A percentile compares a stretch with the other conserved stretches of the same genome.
Conservation (phyloP, 2,888 invertebrate species). For the Nephrotoma guestfalica region DNA sequence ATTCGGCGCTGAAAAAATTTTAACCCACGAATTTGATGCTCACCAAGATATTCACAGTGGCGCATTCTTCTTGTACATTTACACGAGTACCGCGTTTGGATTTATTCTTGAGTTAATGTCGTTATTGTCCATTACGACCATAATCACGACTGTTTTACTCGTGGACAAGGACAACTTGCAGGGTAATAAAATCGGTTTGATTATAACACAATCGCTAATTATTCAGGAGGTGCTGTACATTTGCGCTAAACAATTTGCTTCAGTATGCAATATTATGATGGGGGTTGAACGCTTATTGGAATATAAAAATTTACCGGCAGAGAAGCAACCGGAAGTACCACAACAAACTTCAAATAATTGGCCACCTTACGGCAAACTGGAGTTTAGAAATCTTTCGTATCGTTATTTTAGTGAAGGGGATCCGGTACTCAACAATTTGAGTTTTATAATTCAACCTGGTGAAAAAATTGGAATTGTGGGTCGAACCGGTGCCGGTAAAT, state of each 20-base stretch:
- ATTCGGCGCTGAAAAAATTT: conserved; percentile 46
- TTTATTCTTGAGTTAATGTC: conserved; percentile 50
- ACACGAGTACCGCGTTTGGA: conserved; percentile 47
- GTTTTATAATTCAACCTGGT: conserved; percentile 34
- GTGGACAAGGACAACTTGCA: conserved; percentile 8
- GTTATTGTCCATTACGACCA: conserved; percentile 42
- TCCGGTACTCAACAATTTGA: conserved; percentile 60
- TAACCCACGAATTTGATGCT: conserved; percentile 44
- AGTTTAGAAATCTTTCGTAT: conserved; percentile 37
- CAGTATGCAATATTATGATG: conserved; percentile 49
- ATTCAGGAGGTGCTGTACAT: conserved; percentile 43
- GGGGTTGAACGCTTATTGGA: conserved; percentile 61
- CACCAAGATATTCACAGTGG: conserved; percentile 50
- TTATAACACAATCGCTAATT: conserved; percentile 37
- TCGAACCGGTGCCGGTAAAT: conserved; percentile 57
- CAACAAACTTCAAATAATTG: conserved; percentile 23
- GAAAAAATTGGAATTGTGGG: conserved; percentile 50
- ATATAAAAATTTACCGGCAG: conserved; percentile 32
- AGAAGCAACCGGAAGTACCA: conserved; percentile 28
- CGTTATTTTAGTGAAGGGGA: conserved; percentile 69
- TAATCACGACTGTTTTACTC: conserved; percentile 49
- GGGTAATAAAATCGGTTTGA: conserved; percentile 37
- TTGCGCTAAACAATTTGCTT: conserved; percentile 61
- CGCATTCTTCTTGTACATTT: conserved; percentile 49
- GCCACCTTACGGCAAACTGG: conserved; percentile 37